Conservation (phyloP, 1,140 invertebrate species). For the Nasonia longicornis region DNA sequence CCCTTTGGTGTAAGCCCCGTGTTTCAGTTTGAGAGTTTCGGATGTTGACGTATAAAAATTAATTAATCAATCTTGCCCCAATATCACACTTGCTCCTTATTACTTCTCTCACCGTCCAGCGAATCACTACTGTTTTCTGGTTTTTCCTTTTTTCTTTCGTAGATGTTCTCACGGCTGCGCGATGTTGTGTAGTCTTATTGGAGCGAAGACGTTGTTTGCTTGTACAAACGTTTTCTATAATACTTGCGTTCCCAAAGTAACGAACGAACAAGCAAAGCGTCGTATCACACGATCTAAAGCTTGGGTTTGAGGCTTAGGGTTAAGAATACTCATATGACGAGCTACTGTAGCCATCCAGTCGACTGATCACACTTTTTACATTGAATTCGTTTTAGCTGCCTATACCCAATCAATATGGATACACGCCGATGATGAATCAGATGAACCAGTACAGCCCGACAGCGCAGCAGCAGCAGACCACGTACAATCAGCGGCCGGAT, state of each 20-base stretch:
- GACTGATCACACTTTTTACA: neutral
- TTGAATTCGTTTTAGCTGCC: slow-evolving; percentile 51
- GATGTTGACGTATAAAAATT: neutral
- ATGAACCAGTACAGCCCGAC: slow-evolving; percentile 57
- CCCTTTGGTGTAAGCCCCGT: slow-evolving; percentile 55
- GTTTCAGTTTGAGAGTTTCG: slow-evolving; percentile 34
- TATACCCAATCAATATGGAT: slow-evolving; percentile 60
- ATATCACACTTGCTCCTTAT: neutral
- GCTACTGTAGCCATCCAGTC: no score
- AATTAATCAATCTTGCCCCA: slow-evolving; percentile 10
- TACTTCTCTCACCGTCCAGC: neutral
- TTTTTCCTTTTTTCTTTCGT: slow-evolving; percentile 17
- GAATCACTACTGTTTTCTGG: slow-evolving; percentile 1
- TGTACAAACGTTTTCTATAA: neutral
- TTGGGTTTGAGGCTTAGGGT: slow-evolving; percentile 15
- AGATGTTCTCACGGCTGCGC: slow-evolving; percentile 12
- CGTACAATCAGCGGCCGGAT: slow-evolving; percentile 50
- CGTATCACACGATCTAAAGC: slow-evolving; percentile 14
- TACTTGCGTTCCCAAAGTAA: neutral
- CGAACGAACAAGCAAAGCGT: neutral
- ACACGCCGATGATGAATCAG: slow-evolving; percentile 49
- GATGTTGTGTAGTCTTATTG: neutral
- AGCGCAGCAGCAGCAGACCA: slow-evolving; percentile 32
- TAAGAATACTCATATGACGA: neutral
- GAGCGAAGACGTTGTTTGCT: slow-evolving; percentile 2